These are phyloP conservation scores for Adineta ricciae DNA, from an alignment of 2,888 invertebrate species.

Conservation along the genomic window DNA sequence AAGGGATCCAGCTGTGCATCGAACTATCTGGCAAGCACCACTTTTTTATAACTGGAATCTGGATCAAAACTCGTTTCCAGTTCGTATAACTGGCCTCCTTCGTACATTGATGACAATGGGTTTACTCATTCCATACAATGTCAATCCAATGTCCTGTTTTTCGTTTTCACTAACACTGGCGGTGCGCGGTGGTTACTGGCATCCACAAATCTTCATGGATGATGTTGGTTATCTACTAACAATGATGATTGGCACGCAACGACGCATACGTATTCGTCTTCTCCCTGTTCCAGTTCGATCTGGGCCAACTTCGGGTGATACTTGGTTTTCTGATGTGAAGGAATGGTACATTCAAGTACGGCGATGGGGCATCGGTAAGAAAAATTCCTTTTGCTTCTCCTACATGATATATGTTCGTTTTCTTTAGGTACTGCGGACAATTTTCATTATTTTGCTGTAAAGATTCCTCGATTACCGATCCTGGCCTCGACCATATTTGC, in stretches of 20 bases:
- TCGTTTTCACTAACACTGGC: background rate
- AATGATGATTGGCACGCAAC: background rate
- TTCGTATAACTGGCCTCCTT: background rate
- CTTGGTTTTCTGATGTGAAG: background rate
- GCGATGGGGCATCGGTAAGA: conserved; percentile 18
- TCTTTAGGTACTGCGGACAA: background rate
- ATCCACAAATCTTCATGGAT: conserved; percentile 9
- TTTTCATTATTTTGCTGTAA: conserved; percentile 15
- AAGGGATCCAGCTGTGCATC: background rate
- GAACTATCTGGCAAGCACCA: background rate
- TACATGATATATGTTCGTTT: too few species aligned
- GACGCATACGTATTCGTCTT: background rate
- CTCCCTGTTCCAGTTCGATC: background rate
- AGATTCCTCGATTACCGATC: background rate
- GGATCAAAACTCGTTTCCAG: background rate
- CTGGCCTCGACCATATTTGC: background rate
- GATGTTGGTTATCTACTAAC: conserved; percentile 2
- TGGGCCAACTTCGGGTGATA: conserved; percentile 9
- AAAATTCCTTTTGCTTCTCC: too few species aligned
- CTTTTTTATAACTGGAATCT: conserved; percentile 19
- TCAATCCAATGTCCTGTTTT: background rate
- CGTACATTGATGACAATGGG: background rate
- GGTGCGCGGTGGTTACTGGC: background rate
- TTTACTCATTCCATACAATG: background rate
- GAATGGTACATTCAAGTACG: background rate